Base-by-base conservation (phyloP, 2,113 vertebrate species). In the Baryphthengus martii region DNA sequence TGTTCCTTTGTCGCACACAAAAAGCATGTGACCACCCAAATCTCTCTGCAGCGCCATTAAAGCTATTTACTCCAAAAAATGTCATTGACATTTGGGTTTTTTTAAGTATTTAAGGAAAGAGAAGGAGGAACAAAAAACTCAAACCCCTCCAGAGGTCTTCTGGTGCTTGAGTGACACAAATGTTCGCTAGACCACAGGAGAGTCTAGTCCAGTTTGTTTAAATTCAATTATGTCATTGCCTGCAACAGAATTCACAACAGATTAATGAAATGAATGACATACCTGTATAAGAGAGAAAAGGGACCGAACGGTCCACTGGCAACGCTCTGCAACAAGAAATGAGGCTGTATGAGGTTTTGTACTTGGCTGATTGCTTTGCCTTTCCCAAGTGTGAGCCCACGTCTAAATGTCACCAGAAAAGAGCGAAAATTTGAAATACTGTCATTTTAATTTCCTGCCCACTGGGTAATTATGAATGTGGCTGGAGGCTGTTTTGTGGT, bases 141-240 rank as follows among this genome's bases (percentile, higher is more conserved):
- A 88, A 85, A 70, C 25, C 33, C 40, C 50, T 88, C 78, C 66
- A 83, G 72, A 93, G 52, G 18, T 92, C 58, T 93, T 50, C 63
- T 86, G 74, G 52, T 88, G 67, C 42, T 77, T 53, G 56, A 96
- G n/a, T 73, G 88, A 93, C 93, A 96, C 65, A 95, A 97, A 96
- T 95, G 93, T 55, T 95, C 93, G 89, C 86, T 55, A 94, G 93
- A 97, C 95, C 91, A 85, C 87, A 81, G 75, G 78, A 95, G 72
- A 93, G 42, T 77, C 66, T 52, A 62, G 91, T 88, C 95, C 79
- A 92, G 78, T 88, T 94, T 92, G 67, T 91, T 94, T 95, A 94
- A 96, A 95, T 92, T 93, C 91, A 88, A 9, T 92, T 93, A 73
- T 77, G 83, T 73, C 89, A 66, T 65, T 89, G 89, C 89, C 77